phyloP scores from a whole-genome alignment of 2,113 vertebrate genomes.

The Oriolus oriolus region DNA sequence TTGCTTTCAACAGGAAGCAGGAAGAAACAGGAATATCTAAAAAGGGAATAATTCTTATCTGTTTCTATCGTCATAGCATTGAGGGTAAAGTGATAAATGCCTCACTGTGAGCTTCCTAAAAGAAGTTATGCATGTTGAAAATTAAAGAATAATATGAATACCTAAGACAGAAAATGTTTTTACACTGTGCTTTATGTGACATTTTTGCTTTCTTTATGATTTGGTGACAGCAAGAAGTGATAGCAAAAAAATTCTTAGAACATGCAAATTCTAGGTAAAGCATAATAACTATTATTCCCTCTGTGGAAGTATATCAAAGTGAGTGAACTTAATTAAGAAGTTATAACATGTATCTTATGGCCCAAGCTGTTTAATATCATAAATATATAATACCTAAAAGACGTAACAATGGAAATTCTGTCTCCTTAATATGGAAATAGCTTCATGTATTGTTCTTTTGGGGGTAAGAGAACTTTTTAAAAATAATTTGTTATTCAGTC shows the following conservation, averaged over 20 bases:
- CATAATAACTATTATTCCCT: neutral
- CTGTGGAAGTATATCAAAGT: neutral
- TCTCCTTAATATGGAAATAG: neutral
- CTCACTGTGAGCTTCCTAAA: neutral
- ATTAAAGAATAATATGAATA: neutral
- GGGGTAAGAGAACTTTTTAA: neutral
- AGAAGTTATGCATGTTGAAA: neutral
- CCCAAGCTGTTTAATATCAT: neutral
- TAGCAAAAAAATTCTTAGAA: neutral
- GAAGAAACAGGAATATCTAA: neutral
- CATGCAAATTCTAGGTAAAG: neutral
- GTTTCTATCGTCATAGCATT: neutral
- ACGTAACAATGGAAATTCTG: neutral
- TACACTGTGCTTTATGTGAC: neutral
- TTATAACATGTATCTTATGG: neutral
- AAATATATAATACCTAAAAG: neutral
- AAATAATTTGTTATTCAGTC: neutral
- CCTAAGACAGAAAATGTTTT: neutral
- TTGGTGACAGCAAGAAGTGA: neutral
- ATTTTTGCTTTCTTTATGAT: neutral
- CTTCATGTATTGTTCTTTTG: neutral
- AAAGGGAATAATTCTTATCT: neutral
- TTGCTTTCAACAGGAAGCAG: neutral
- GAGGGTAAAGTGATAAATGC: neutral
- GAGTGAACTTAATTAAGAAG: neutral